Evolutionary conservation across 1,140 invertebrate genomes (phyloP).

Genomic region (Bombus consobrinus): DNA sequence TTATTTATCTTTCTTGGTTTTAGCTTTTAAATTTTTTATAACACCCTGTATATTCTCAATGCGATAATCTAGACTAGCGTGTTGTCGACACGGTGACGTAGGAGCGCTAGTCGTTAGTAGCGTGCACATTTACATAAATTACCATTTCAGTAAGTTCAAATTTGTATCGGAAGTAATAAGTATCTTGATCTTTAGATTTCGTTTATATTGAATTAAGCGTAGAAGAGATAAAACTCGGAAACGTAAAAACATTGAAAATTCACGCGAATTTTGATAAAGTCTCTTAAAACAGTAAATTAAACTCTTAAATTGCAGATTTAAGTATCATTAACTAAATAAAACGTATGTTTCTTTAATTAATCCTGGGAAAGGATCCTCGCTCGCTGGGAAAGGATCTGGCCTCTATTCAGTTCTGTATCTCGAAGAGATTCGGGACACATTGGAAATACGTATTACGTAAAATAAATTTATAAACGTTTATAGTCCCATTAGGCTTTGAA

Average conservation of each 20-base stretch:
- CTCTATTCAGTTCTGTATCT: not conserved
- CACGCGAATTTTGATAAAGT: not conserved
- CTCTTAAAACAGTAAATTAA: not conserved
- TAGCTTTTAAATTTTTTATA: not conserved
- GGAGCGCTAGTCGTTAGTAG: not conserved
- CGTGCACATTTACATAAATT: not conserved
- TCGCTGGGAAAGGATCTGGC: too few relatives aligned
- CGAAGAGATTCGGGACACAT: not conserved
- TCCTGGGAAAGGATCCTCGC: not conserved
- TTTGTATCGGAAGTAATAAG: not conserved
- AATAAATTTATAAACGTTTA: too few relatives aligned
- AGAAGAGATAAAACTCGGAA: not conserved
- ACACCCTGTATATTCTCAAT: not conserved
- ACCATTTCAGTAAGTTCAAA: not conserved
- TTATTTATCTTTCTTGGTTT: not conserved
- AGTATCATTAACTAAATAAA: not conserved
- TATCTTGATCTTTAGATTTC: not conserved
- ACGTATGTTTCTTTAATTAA: not conserved
- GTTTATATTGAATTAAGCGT: not conserved
- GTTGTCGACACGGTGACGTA: constrained; percentile 1
- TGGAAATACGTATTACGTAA: not conserved
- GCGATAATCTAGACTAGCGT: not conserved
- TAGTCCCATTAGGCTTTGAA: too few relatives aligned
- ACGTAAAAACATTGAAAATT: not conserved
- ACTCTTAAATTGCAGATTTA: not conserved